These are phyloP conservation scores for Erebia aethiops DNA, from an alignment of 2,888 invertebrate genomes.

Conservation along the genomic window DNA sequence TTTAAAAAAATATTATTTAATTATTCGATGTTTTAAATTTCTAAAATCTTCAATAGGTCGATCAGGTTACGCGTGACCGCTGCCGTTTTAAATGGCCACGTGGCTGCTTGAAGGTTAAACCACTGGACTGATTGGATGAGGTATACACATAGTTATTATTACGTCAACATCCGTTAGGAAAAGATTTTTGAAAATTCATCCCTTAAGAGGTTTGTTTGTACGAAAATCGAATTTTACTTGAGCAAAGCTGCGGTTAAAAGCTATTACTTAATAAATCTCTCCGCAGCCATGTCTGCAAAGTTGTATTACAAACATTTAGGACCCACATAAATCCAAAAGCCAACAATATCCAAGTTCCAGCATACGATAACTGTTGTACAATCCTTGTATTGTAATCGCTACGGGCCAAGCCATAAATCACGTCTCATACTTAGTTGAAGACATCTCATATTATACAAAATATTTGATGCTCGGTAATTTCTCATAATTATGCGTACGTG, in stretches of 20 bases:
- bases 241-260: background rate
- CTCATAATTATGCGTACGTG: constrained; percentile 41
- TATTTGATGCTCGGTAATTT: constrained; percentile 69
- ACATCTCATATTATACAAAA: constrained; percentile 72
- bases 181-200: no score
- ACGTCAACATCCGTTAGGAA: no score
- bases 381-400: constrained; percentile 64
- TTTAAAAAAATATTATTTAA: no score
- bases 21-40: no score
- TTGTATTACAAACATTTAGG: constrained; percentile 41
- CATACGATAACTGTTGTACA: constrained; percentile 70
- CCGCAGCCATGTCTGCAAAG: constrained; percentile 39
- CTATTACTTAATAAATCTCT: constrained; percentile 40
- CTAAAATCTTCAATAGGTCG: no score
- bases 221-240: no score
- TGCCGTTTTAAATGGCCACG: no score
- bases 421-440: constrained; percentile 52
- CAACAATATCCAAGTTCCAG: constrained; percentile 42
- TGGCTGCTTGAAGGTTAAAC: no score
- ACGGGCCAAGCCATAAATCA: constrained; percentile 69
- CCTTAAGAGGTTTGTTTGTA: no score
- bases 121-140: no score
- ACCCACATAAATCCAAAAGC: constrained; percentile 39
- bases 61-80: no score
- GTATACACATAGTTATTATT: no score